Conservation (phyloP, 2,888 invertebrate genomes). For the Drosophila macrothrix region DNA sequence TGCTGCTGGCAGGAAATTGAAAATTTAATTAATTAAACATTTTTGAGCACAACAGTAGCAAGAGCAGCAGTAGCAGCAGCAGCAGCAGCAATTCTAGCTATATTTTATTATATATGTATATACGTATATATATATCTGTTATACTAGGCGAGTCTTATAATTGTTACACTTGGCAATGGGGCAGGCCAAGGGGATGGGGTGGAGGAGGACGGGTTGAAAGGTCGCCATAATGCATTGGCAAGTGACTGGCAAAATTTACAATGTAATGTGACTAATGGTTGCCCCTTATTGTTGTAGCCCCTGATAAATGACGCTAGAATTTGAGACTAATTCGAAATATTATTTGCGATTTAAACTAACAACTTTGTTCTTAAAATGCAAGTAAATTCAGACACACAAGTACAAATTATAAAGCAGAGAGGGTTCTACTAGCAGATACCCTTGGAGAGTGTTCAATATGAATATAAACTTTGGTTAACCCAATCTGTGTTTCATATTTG, state of each 20-base stretch:
- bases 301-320: constrained; percentile 10
- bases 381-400: background rate
- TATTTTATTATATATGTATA: constrained; percentile 70
- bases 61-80: constrained; percentile 3
- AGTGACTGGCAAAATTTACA: constrained; percentile 55
- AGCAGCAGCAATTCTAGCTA: constrained; percentile 42
- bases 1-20: constrained; percentile 69
- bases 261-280: constrained; percentile 53
- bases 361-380: background rate
- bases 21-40: constrained; percentile 82
- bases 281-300: constrained; percentile 7
- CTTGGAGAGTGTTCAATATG: background rate
- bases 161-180: constrained; percentile 38
- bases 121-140: constrained; percentile 48
- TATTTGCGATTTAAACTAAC: background rate
- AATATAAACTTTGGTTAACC: background rate
- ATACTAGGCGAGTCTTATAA: constrained; percentile 62
- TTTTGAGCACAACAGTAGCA: constrained; percentile 61
- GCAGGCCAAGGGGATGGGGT: too few species aligned
- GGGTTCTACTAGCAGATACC: background rate
- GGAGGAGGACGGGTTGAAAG: constrained; percentile 32
- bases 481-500: background rate
- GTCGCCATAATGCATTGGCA: constrained; percentile 60
- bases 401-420: background rate
- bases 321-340: constrained; percentile 13